A percentile compares a stretch with the other conserved stretches of the same genome.
phyloP scores from a whole-genome alignment of 2,888 invertebrate species.

The Acanthacorydalis orientalis region DNA sequence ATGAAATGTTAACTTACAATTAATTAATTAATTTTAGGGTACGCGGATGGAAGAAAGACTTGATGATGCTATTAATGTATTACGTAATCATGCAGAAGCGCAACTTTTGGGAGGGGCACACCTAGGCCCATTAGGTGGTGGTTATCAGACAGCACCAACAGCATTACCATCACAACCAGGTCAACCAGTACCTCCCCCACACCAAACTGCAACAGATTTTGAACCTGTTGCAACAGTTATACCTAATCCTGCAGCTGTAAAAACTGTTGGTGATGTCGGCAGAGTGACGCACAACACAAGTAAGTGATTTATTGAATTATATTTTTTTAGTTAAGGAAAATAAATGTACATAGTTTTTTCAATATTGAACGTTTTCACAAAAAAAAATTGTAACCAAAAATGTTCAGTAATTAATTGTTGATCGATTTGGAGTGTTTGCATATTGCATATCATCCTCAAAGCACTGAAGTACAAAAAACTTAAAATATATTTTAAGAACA shows the following conservation, averaged over 20 bases:
- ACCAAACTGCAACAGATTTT: constrained; percentile 37
- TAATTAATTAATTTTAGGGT: constrained; percentile 33
- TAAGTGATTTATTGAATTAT: constrained; percentile 13
- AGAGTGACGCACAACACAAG: constrained; percentile 28
- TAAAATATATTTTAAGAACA: no score
- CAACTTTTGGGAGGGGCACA: constrained; percentile 31
- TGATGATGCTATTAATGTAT: constrained; percentile 89
- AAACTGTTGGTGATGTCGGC: constrained; percentile 18
- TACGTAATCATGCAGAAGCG: constrained; percentile 87
- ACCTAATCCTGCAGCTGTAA: constrained; percentile 25
- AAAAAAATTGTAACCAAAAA: no score
- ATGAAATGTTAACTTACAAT: no score
- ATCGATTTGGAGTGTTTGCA: no score
- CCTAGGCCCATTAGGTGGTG: constrained; percentile 12
- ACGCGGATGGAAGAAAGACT: constrained; percentile 88
- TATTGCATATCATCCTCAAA: no score
- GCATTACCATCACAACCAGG: constrained; percentile 21
- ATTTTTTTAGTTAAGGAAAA: neutral
- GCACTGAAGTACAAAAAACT: no score
- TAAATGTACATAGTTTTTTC: no score
- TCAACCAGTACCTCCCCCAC: constrained; percentile 23
- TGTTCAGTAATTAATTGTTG: no score
- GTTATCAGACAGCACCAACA: constrained; percentile 22
- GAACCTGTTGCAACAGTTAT: constrained; percentile 27
- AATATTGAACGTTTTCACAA: no score